Conservation (phyloP, 2,113 vertebrate genomes). For the Phaethornis superciliosus region DNA sequence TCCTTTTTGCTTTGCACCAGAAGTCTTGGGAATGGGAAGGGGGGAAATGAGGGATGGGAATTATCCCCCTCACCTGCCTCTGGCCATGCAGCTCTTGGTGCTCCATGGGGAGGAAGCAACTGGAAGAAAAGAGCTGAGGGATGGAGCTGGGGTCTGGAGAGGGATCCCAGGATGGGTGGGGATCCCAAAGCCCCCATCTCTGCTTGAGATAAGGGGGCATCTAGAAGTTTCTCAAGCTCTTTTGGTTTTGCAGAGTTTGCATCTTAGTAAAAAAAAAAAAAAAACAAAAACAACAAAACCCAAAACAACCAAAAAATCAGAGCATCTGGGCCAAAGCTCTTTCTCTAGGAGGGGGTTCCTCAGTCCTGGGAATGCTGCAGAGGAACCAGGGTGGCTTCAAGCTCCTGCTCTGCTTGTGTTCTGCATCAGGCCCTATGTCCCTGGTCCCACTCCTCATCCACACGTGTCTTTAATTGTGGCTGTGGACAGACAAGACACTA, state of each 20-base stretch:
- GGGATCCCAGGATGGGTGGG: background rate
- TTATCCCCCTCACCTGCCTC: background rate
- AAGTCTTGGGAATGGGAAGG: background rate
- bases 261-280: background rate
- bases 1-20: rapidly evolving
- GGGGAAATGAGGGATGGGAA: background rate
- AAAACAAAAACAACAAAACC: too few relatives aligned
- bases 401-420: background rate
- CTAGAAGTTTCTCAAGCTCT: background rate
- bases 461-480: background rate
- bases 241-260: background rate
- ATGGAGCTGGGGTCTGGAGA: background rate
- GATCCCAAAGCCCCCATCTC: background rate
- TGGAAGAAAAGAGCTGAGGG: background rate
- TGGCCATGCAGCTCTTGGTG: rapidly evolving
- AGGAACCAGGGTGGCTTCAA: rapidly evolving
- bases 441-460: background rate
- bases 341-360: background rate
- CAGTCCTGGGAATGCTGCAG: background rate
- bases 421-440: background rate
- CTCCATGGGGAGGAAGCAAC: rapidly evolving
- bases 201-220: background rate
- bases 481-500: background rate
- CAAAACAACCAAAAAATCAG: background rate
- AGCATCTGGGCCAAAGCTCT: background rate